These are phyloP conservation scores for Meiosimyza decipiens DNA, from an alignment of 2,888 invertebrate species.

Conservation along the genomic window DNA sequence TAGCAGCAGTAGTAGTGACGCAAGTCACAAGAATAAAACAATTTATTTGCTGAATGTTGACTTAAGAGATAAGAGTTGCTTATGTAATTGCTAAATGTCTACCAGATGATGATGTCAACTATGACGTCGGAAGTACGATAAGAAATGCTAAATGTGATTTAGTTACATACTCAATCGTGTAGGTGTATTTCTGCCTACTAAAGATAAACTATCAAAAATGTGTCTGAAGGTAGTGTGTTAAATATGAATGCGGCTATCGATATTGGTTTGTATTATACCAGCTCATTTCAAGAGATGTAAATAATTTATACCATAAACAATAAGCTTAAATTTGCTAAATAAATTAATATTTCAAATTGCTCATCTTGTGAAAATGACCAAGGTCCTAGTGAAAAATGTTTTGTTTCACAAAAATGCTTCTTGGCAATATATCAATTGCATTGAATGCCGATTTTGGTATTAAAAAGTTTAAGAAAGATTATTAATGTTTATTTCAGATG, in stretches of 20 bases:
- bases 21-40: neutral
- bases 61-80: neutral
- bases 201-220: slow-evolving; percentile 30
- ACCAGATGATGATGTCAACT: neutral
- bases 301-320: too few species aligned
- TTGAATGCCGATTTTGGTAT: too few species aligned
- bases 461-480: too few species aligned
- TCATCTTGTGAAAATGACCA: too few species aligned
- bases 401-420: too few species aligned
- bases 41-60: slow-evolving; percentile 28
- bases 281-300: too few species aligned
- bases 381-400: too few species aligned
- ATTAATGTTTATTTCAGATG: too few species aligned
- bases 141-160: neutral
- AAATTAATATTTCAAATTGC: too few species aligned
- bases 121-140: slow-evolving; percentile 23
- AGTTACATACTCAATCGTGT: neutral
- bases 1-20: neutral
- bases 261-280: neutral
- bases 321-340: too few species aligned
- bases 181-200: slow-evolving; percentile 3
- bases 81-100: neutral
- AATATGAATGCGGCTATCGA: neutral
- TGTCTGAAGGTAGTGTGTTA: slow-evolving; percentile 11
- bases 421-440: too few species aligned